Evolutionary conservation across 1,140 invertebrate genomes (phyloP).

Genomic region (Phymorhynchus buccinoides): DNA sequence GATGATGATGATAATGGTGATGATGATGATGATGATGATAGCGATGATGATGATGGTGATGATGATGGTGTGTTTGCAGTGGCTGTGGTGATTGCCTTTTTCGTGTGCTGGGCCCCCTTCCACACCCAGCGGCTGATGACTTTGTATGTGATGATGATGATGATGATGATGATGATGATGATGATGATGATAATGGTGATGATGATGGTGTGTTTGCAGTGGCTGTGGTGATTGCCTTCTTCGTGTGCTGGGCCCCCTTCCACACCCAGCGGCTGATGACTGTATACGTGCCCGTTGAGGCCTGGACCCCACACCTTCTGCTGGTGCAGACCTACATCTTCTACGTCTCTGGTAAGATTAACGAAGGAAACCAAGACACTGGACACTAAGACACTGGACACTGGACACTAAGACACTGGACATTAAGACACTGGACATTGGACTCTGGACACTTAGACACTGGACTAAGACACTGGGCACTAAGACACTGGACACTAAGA

Average conservation of each 20-base stretch:
- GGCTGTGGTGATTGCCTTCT: constrained; percentile 92
- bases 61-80: constrained; percentile 68
- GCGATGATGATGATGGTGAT: neutral
- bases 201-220: constrained; percentile 68
- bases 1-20: too few species aligned
- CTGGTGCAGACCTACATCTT: constrained; percentile 48
- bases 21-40: neutral
- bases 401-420: neutral
- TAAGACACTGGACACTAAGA: too few species aligned
- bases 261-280: constrained; percentile 89
- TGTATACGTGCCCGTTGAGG: constrained; percentile 77
- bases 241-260: constrained; percentile 94
- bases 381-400: too few species aligned
- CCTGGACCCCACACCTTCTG: constrained; percentile 51
- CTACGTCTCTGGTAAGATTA: constrained; percentile 45
- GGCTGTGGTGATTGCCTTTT: constrained; percentile 92
- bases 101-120: constrained; percentile 94
- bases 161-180: too few species aligned
- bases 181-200: too few species aligned
- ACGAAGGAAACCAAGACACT: too few species aligned
- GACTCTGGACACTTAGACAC: too few species aligned
- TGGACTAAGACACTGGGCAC: too few species aligned
- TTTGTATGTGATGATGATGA: constrained; percentile 77
- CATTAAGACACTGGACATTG: too few species aligned
- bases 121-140: constrained; percentile 88